These are phyloP conservation scores for Baryphthengus martii DNA, from an alignment of 2,113 vertebrate species.

Conservation along the genomic window DNA sequence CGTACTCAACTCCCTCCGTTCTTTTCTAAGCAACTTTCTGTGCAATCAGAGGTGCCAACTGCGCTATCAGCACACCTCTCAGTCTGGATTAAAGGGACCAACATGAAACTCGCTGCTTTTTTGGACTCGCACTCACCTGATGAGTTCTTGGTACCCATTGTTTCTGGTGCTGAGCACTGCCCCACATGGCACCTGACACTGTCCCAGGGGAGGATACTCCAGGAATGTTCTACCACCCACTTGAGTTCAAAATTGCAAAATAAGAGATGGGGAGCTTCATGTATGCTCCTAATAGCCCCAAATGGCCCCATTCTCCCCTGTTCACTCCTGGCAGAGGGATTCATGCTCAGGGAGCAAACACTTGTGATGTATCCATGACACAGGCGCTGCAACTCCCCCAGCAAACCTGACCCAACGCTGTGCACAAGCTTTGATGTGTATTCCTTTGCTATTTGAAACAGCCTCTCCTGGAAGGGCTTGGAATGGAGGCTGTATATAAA, in stretches of 20 bases:
- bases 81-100: background rate
- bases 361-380: background rate
- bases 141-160: background rate
- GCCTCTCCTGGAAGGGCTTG: background rate
- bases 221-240: background rate
- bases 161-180: slow-evolving; percentile 22
- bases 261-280: background rate
- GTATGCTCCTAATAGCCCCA: background rate
- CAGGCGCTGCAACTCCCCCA: background rate
- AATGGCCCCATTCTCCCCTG: fast-evolving
- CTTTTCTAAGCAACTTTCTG: background rate
- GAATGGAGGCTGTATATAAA: background rate
- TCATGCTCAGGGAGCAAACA: fast-evolving
- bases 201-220: slow-evolving; percentile 12
- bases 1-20: fast-evolving
- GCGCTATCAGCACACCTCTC: background rate
- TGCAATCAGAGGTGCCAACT: background rate
- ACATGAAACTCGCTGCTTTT: background rate
- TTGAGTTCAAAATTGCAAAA: background rate
- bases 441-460: background rate
- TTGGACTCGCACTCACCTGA: background rate
- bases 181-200: background rate
- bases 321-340: background rate
- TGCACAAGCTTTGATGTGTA: background rate
- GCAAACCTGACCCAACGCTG: background rate